Base-by-base conservation (phyloP, 2,113 vertebrate genomes). In the Carassius gibelio region DNA sequence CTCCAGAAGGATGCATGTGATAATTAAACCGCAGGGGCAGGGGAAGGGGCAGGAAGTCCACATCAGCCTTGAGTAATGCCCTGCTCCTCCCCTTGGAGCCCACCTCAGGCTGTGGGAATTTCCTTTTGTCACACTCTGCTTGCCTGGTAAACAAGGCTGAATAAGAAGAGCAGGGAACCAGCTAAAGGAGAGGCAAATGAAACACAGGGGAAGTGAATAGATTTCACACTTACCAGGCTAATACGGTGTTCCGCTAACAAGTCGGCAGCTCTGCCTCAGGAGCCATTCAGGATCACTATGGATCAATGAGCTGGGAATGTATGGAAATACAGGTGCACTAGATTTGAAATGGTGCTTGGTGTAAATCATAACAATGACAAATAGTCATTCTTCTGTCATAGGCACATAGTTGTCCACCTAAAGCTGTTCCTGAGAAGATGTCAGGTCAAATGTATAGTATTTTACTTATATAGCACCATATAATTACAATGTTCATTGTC, bases 41-140 rank as follows among this genome's bases (percentile, higher is more conserved):
- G 93, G 95, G 93, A 94, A 92, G 93, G 93, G 89, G 90, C 92
- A 93, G 95, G 93, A 93, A 94, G 94, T 92, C 94, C 93, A 93
- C 93, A 94, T 93, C 91, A 93, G 93, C 93, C 95, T 94, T 95
- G 94, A 96, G 95, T 95, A 95, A 96, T 93, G 91, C 90, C 83
- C 86, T 81, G 30, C 85, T 88, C 90, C 91, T 87, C 75, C 82
- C 91, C 89, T 89, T 87, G 59, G 82, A 88, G 89, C 87, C 89
- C 89, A 90, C 94, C 91, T 90, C 94, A 93, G 94, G 94, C 95
- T 94, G 92, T 94, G 96, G 96, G 96, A 96, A 95, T 95, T 96
- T 96, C 94, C 94, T 96, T 96, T 95, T 94, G 95, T 97, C 95
- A 96, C 96, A 97, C 96, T 94, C 91, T 94, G 93, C 93, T 97